These are phyloP conservation scores for Chymomyza costata DNA, from an alignment of 1,140 invertebrate genomes.

Conservation along the genomic window DNA sequence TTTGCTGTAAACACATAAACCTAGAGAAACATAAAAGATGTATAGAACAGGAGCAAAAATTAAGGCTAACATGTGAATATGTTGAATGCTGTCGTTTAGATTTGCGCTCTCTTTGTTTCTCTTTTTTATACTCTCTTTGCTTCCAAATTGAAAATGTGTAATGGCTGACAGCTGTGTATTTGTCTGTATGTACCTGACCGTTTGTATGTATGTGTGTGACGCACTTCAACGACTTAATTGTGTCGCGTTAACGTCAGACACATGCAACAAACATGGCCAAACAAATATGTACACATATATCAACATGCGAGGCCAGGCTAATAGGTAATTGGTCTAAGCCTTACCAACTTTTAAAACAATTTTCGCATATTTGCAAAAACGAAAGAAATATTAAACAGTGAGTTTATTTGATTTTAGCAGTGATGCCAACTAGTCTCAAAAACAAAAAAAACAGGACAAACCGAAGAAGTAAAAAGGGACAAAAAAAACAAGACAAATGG, in stretches of 20 bases:
- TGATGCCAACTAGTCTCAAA: too few species aligned
- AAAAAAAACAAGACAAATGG: too few species aligned
- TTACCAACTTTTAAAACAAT: too few species aligned
- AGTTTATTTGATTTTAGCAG: too few species aligned
- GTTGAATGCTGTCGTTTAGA: too few species aligned
- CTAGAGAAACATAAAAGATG: slow-evolving; percentile 5
- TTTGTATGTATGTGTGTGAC: slow-evolving; percentile 22
- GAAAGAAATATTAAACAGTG: too few species aligned
- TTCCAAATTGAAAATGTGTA: slow-evolving; percentile 65
- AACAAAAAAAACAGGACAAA: too few species aligned
- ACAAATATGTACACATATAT: slow-evolving; percentile 65
- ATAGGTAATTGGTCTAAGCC: too few species aligned
- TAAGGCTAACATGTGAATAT: too few species aligned
- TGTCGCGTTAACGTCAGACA: slow-evolving; percentile 71
- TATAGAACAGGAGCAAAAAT: background rate
- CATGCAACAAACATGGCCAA: slow-evolving; percentile 70
- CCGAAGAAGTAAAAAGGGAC: too few species aligned
- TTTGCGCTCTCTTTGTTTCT: background rate
- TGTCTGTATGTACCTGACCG: slow-evolving; percentile 1
- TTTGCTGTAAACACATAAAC: slow-evolving; percentile 9
- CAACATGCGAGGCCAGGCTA: too few species aligned
- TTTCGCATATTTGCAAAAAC: too few species aligned
- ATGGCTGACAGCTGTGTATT: slow-evolving; percentile 44
- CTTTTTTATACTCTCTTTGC: slow-evolving; percentile 5
- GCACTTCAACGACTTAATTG: slow-evolving; percentile 71